Evolutionary conservation across 2,888 invertebrate genomes (phyloP).

Genomic region (Ennomos erosarius): DNA sequence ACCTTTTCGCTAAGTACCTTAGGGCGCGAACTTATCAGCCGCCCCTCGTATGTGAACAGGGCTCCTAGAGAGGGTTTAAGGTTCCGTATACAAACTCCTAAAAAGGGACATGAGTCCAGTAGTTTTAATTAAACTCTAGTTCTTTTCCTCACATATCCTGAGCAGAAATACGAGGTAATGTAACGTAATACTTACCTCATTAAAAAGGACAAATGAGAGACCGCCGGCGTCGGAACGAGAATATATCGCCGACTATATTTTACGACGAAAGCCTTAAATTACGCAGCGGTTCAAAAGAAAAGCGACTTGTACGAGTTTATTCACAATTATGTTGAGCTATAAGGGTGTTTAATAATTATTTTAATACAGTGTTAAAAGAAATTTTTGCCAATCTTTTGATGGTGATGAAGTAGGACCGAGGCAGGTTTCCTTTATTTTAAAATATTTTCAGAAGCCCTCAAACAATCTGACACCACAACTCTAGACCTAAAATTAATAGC

Average conservation of each 20-base stretch:
- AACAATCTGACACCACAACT: no score
- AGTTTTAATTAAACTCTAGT: constrained; percentile 6
- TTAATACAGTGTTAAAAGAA: no score
- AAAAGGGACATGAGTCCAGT: constrained; percentile 5
- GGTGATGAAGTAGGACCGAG: no score
- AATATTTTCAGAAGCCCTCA: no score
- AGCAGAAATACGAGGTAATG: constrained; percentile 13
- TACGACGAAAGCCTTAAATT: constrained; percentile 15
- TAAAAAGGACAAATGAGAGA: constrained; percentile 32
- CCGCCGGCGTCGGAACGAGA: constrained; percentile 12
- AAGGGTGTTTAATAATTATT: background rate
- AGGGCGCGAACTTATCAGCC: no score
- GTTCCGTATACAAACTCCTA: no score
- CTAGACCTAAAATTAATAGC: no score
- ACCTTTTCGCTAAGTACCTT: no score
- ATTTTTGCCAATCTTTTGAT: no score
- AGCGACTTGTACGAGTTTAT: constrained; percentile 3
- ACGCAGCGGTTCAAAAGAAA: constrained; percentile 16
- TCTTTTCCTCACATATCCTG: constrained; percentile 16
- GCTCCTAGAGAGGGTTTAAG: no score
- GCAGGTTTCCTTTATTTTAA: no score
- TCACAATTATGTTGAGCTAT: constrained; percentile 13
- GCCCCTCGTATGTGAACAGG: no score
- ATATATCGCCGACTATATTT: constrained; percentile 24
- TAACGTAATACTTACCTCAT: constrained; percentile 34